Base-by-base conservation (phyloP, 2,113 vertebrate genomes). In the Lasiurus borealis region DNA sequence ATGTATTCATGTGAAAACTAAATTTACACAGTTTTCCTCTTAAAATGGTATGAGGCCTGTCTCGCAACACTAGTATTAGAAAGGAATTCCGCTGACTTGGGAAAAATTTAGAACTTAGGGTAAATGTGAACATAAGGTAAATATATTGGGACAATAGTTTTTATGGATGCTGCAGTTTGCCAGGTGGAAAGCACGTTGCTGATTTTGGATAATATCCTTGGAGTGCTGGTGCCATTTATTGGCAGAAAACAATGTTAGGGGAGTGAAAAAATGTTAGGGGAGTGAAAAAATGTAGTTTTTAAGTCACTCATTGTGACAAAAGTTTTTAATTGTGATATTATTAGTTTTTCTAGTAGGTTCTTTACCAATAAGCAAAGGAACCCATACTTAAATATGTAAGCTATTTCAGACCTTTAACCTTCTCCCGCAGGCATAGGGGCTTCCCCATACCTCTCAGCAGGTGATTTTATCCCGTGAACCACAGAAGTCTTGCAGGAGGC, bases 221-320 rank as follows among this genome's bases (percentile, higher is more conserved):
- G 19, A 19, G 15, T 69, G 14, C 23, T 71, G 34, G 34, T 78
- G n/a, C 14, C 25, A 68, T 31, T 95, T 91, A 46, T 8, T 93
- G 85, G 40, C 57, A 68, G 40, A 31, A 12, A 92, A 75, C 62
- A 71, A 52, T 72, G 76, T 96, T 48, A 80, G 15, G 29, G 29
- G n/a, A n/a, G n/a, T n/a, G n/a, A 40, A 40, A 40, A 40, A 40
- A 40, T 40, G 40, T 40, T 48, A 80, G 15, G 29, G 29, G 46
- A 83, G 57, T 80, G 27, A 90, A 93, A 93, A 93, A 92, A 36
- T 68, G 90, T 52, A 87, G 9, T n/a, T 80, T 75, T 85, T 7
- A 92, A 77, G 2, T 78, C 31, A 93, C 87, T 73, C n/a, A 91
- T 89, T 95, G 87, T 85, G 81, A 88, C 36, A 85, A 73, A 21